Evolutionary conservation across 1,140 invertebrate species (phyloP), one percentile per base, ranked within the genome.

Genomic region (Hermatobates lingyangjiaoensis): DNA sequence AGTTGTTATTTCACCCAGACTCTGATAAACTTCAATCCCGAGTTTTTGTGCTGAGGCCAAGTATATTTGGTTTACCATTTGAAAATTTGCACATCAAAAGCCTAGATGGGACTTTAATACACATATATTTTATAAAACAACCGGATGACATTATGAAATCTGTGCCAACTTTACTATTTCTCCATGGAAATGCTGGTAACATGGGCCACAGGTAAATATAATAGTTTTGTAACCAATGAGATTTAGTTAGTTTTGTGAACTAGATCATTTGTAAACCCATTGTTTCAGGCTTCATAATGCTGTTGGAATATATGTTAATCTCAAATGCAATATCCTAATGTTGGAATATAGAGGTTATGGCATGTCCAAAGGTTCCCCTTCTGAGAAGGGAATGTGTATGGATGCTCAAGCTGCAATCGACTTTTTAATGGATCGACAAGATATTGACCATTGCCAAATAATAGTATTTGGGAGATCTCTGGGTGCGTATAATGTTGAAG

Each of bases 171-270:
- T 68, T 95, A 57, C 66, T 95, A 18, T 94, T 86, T 69, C 79
- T 96, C 46, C 91, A 96, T 73, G 91, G 91, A 7, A 95, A 95
- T 78, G 90, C 91, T 53, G 91, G 91, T 18, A 95, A 96, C 64
- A 88, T 95, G 73, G 91, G 90, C 0, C 89, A 94, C 64, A 78
- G 84, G 81, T 86, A 57, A 4, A 3, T 44, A 12, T n/a, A n/a
- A 18, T 12, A 34, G 18, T 12, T 34, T 12, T 34, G 10, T 12
- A 12, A 34, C 18, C 18, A 34, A 34, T 34, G 30, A 34, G 1
- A 24, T 42, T 2, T 21, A 12, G 21, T 18, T 18, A 34, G 23
- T 27, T 20, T 5, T 25, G 18, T 46, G 40, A 44, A 42, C 52
- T 56, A 45, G 39, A 45, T 54, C 14, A 55, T 52, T 39, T 48